Evolutionary conservation across 2,888 invertebrate species (phyloP).

Genomic region (Parascotia fuliginaria): DNA sequence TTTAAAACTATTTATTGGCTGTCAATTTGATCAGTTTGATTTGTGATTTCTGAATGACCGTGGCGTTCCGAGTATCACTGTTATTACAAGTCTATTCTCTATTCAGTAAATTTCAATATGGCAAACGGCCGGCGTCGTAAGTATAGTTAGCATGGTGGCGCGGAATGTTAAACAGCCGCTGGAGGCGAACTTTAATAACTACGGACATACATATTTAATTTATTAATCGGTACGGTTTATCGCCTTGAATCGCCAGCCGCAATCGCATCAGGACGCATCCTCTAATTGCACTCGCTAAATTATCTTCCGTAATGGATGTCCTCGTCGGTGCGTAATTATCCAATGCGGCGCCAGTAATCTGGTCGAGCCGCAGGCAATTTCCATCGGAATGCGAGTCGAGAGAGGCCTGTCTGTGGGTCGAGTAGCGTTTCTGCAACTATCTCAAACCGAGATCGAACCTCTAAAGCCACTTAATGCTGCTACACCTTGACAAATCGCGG

Average conservation of each 20-base stretch:
- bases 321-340: slow-evolving; percentile 74
- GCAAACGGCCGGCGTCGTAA: slow-evolving; percentile 49
- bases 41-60: slow-evolving; percentile 48
- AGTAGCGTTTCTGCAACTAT: slow-evolving; percentile 72
- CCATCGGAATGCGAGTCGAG: slow-evolving; percentile 68
- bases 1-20: slow-evolving; percentile 68
- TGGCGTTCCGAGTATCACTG: slow-evolving; percentile 23
- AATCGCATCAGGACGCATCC: slow-evolving; percentile 69
- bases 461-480: slow-evolving; percentile 49
- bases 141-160: slow-evolving; percentile 46
- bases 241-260: slow-evolving; percentile 49
- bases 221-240: slow-evolving; percentile 56
- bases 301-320: slow-evolving; percentile 80
- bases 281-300: slow-evolving; percentile 75
- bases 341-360: slow-evolving; percentile 74
- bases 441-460: slow-evolving; percentile 54
- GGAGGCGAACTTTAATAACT: slow-evolving; percentile 56
- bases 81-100: slow-evolving; percentile 37
- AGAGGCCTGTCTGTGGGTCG: slow-evolving; percentile 63
- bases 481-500: slow-evolving; percentile 64
- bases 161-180: slow-evolving; percentile 61
- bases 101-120: slow-evolving; percentile 47
- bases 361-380: slow-evolving; percentile 68
- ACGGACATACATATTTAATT: slow-evolving; percentile 62
- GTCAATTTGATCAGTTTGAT: slow-evolving; percentile 64